A percentile compares a stretch with the other conserved stretches of the same genome.
phyloP scores from a whole-genome alignment of 30 jellyfish, hydroid and myxozoan genomes.

The Aurelia sp. region DNA sequence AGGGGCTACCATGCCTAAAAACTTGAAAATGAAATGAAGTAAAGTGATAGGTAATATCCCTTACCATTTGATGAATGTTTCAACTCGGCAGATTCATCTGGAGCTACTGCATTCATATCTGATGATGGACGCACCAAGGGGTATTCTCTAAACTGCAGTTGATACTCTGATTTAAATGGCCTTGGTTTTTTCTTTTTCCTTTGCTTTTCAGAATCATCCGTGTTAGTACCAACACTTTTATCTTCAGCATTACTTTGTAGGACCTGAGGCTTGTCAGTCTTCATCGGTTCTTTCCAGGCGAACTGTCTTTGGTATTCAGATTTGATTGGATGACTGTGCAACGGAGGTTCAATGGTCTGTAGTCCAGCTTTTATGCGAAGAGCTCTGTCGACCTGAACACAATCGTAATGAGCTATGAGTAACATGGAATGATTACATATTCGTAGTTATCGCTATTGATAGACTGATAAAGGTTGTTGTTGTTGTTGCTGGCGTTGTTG shows the following conservation, averaged over 20 bases:
- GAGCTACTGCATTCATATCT: not conserved
- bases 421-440: not conserved
- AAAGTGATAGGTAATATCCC: not conserved
- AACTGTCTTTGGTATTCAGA: constrained; percentile 64
- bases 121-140: constrained; percentile 4
- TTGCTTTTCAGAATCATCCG: not conserved
- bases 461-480: too few species aligned
- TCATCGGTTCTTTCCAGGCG: constrained; percentile 71
- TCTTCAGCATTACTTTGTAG: not conserved
- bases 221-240: not conserved
- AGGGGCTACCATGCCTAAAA: too few species aligned
- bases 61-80: not conserved
- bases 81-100: too few species aligned
- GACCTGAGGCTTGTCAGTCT: not conserved
- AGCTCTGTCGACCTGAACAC: constrained; percentile 65
- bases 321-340: constrained; percentile 44
- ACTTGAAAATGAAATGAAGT: too few species aligned
- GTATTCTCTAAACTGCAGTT: constrained; percentile 32
- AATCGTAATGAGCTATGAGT: not conserved
- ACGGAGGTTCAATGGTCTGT: constrained; percentile 77
- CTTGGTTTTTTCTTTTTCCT: not conserved
- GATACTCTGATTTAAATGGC: constrained; percentile 50
- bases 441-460: too few species aligned
- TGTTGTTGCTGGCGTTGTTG: too few species aligned
- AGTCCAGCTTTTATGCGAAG: constrained; percentile 65